phyloP scores from a whole-genome alignment of 2,888 invertebrate genomes.

The Luperina testacea region DNA sequence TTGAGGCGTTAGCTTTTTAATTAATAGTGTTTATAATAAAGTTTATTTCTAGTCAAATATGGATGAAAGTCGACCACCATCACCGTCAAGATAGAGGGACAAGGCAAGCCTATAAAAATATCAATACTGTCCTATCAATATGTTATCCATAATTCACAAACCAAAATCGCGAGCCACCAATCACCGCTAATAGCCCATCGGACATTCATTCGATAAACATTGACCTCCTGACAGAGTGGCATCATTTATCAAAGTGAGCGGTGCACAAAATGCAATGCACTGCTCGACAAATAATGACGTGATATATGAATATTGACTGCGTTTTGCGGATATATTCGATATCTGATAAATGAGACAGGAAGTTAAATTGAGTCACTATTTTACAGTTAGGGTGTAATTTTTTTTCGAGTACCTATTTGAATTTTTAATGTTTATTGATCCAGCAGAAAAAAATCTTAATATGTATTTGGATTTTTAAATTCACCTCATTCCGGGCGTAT shows the following conservation, averaged over 20 bases:
- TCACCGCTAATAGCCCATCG: constrained; percentile 64
- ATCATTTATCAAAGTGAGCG: constrained; percentile 77
- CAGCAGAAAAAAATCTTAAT: neutral
- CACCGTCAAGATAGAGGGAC: too few species aligned
- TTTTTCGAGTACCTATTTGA: neutral
- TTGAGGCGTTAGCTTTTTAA: too few species aligned
- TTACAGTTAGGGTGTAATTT: neutral
- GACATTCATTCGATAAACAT: constrained; percentile 77
- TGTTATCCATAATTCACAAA: constrained; percentile 27
- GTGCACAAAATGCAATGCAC: constrained; percentile 68
- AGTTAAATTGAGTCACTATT: constrained; percentile 20
- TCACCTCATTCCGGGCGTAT: neutral
- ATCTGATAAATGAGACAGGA: constrained; percentile 35
- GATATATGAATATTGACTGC: constrained; percentile 54
- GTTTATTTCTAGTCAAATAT: too few species aligned
- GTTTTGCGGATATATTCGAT: constrained; percentile 37
- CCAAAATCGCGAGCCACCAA: constrained; percentile 53
- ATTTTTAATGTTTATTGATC: neutral
- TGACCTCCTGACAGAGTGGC: constrained; percentile 81
- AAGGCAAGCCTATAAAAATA: neutral
- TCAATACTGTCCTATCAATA: neutral
- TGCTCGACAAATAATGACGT: constrained; percentile 52
- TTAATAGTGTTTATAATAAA: too few species aligned
- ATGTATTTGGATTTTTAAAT: neutral
- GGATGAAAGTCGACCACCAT: too few species aligned